A percentile compares a stretch with the other conserved stretches of the same genome.
These are phyloP conservation scores for Heliconius congener DNA, from an alignment of 1,140 invertebrate species.

Conservation along the genomic window DNA sequence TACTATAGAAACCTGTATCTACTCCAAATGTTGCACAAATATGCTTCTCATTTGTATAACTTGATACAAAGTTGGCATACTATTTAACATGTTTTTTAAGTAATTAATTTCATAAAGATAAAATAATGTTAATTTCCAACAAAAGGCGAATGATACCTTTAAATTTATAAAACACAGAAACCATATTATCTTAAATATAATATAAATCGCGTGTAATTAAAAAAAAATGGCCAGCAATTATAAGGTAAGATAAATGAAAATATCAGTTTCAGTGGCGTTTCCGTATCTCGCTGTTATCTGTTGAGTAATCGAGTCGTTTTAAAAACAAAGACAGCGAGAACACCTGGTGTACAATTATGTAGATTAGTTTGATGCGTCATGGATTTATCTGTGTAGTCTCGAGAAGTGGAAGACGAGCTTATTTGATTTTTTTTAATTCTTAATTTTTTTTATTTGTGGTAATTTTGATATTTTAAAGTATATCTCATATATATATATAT, in stretches of 20 bases:
- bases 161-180: neutral
- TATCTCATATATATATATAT: neutral
- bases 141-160: neutral
- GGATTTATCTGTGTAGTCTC: constrained; percentile 1
- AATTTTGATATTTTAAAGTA: neutral
- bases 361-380: constrained; percentile 26
- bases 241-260: neutral
- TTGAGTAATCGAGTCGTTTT: constrained; percentile 23
- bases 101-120: neutral
- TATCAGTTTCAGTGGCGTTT: constrained; percentile 5
- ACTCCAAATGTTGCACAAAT: neutral
- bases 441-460: neutral
- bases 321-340: constrained; percentile 30
- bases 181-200: constrained; percentile 3
- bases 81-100: neutral
- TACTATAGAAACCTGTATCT: constrained; percentile 8
- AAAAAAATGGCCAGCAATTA: neutral
- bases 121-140: neutral
- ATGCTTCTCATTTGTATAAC: neutral
- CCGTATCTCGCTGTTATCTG: constrained; percentile 19
- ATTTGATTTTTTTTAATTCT: neutral
- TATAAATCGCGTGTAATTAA: constrained; percentile 1
- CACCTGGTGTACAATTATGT: constrained; percentile 28
- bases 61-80: neutral
- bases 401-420: neutral